Percentiles rank a stretch among this genome's conserved stretches.
Conservation (phyloP, 1,140 invertebrate genomes). For the Drosophila sp. region DNA sequence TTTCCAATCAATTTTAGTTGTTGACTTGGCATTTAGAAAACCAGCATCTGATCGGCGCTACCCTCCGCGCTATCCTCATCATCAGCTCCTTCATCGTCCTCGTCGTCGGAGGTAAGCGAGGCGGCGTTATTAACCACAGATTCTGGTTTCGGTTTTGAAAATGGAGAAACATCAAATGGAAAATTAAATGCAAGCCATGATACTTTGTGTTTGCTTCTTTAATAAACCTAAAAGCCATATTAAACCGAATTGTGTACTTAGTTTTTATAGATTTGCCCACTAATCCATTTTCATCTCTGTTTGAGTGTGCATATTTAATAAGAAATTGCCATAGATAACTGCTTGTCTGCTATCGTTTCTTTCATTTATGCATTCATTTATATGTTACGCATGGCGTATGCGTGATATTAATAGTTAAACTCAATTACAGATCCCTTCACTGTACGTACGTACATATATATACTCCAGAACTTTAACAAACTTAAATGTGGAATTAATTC, state of each 20-base stretch:
- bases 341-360: neutral
- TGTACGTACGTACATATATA: neutral
- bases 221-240: conserved; percentile 31
- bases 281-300: conserved; percentile 18
- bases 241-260: conserved; percentile 33
- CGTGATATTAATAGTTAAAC: conserved; percentile 58
- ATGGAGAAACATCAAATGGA: conserved; percentile 67
- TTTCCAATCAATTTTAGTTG: conserved; percentile 20
- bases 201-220: conserved; percentile 4
- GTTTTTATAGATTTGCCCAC: conserved; percentile 23
- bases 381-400: conserved; percentile 55
- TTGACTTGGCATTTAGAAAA: conserved; percentile 86
- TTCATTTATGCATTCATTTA: conserved; percentile 15
- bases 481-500: conserved; percentile 45
- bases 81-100: conserved; percentile 87
- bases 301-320: conserved; percentile 35
- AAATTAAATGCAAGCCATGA: conserved; percentile 14
- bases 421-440: conserved; percentile 45
- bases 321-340: neutral
- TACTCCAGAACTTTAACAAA: conserved; percentile 39
- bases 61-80: conserved; percentile 89
- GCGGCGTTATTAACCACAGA: conserved; percentile 86
- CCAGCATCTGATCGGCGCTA: conserved; percentile 90
- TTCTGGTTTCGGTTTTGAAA: conserved; percentile 78
- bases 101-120: conserved; percentile 86